Base-by-base conservation (phyloP, 1,140 invertebrate species). In the Drosophila teissieri region DNA sequence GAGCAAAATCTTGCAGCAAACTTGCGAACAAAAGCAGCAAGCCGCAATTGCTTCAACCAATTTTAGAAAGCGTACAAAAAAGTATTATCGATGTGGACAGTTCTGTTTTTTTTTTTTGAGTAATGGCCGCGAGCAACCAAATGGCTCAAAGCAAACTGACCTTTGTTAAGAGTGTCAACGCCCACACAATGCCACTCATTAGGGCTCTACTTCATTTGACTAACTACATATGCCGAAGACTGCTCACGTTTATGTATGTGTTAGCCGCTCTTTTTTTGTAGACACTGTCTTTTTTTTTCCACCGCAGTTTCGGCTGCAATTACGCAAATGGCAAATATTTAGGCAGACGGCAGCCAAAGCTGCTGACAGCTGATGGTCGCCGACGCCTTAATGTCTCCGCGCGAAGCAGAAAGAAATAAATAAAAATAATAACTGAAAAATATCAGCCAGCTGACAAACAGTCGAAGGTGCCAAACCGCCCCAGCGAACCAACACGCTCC, bases 241-340 rank as follows among this genome's bases (percentile, higher is more conserved):
- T 37, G 49, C 46, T 52, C 31, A 58, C 51, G 61, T 55, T 44
- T 39, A 39, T 39, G 37, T 39, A 3, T 40, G 46, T 76, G 31
- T 60, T 65, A 22, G 42, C 24, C 52, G 54, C 37, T 46, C 37
- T 46, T 24, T 57, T 48, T 45, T 40, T 17, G 27, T 63, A 19
- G 58, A 44, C 60, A 15, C 17, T 44, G 24, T 67, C 42, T 56
- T 46, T 19, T 49, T 67, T 57, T 52, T 27, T 24, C 51, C 15
- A 37, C 36, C 51, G 39, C 46, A 65, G 39, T 76, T 76, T 77
- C 19, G 56, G 56, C 64, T 69, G 74, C 74, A 77, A 77, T 77
- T 77, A 77, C 74, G 73, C 73, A 77, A 73, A 56, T 62, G 63
- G 73, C 64, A 77, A 77, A 77, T 77, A 77, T 77, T 77, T 77